Base-by-base conservation (phyloP, 2,797 vertebrate genomes). In the Phrynocephalus guinanensis region DNA sequence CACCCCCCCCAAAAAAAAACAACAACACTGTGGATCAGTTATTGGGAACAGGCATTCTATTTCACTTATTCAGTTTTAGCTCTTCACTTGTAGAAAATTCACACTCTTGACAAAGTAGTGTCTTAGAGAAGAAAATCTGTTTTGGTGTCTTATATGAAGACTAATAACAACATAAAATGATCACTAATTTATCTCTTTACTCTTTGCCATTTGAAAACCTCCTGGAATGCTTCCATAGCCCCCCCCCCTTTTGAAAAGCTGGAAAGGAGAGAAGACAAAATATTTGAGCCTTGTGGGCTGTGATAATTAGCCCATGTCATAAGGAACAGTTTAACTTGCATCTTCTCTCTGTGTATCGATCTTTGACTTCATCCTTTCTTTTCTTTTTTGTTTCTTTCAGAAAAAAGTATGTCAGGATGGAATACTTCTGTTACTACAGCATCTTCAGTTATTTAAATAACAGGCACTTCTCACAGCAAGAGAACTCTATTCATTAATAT, bases 281-380 rank as follows among this genome's bases (percentile, higher is more conserved):
- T 68, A 56, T 93, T 86, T 91, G 87, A 93, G 83, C 52, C 84
- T 91, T 76, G 79, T 26, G 84, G 73, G 72, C 66, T 82, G 76
- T 86, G 88, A 78, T 86, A 87, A 92, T 93, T 86, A 92, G 71
- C 87, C 50, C 56, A 2, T 90, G 84, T 92, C 82, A 91, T 70
- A 84, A 85, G 56, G 91, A 93, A 89, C 30, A 85, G 66, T 93
- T 93, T 90, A 92, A 91, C 88, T 92, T 93, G 85, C 86, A 70
- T 1, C 86, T 90, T 80, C 91, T 92, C 82, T 90, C 83, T 88
- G 70, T 68, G 2, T 89, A 92, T 83, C 68, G 88, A 91, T 93
- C 26, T 77, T 52, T 9, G 73, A 38, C 20, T 26, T 50, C 38
- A 44, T 44, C 11, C 1, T 33, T 33, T 1, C 24, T 28, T 28